Evolutionary conservation across 2,797 vertebrate species (phyloP), one percentile per base, ranked within the genome.

Genomic region (Crypturellus tataupa): DNA sequence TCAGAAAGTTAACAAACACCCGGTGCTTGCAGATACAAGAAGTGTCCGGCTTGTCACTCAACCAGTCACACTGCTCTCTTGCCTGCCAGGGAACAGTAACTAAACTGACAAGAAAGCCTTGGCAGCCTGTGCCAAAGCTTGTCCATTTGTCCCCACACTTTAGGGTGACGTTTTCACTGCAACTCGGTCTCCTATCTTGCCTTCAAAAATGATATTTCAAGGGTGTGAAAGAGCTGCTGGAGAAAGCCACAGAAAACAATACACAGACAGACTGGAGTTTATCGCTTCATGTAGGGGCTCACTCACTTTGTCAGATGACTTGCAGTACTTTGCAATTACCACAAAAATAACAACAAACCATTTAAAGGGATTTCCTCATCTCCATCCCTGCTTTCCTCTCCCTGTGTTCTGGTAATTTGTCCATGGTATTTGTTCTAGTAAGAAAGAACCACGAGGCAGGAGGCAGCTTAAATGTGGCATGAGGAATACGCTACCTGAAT

Each of bases 341-440:
- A 85, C 90, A 95, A 96, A 96, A 96, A 96, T 95, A 96, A 95
- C 91, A 96, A 68, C 90, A 87, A 93, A 93, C 91, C 80, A 95
- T 96, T 89, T 95, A 78, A 89, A 96, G 94, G 27, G 11, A 49
- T 94, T 94, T 95, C 78, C 37, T 89, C 13, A 31, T 87, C 64
- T 93, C 42, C 6, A 46, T 85, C 59, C 35, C 29, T 37, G 19
- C n/a, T 84, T 76, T 14, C 46, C 59, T 79, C 42, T 68, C 25
- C 21, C 70, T 77, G 19, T 71, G 91, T 94, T 82, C 56, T 90
- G 79, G 72, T 33, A 53, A 39, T 56, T 73, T 85, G 56, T 53
- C 35, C 42, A 55, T 51, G 55, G 69, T 51, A 64, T 84, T 94
- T 94, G 78, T 55, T 37, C 59, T 80, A 16, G 58, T 79, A 33